These are phyloP conservation scores for Acridotheres tristis DNA, from an alignment of 2,797 vertebrate species.

Conservation along the genomic window DNA sequence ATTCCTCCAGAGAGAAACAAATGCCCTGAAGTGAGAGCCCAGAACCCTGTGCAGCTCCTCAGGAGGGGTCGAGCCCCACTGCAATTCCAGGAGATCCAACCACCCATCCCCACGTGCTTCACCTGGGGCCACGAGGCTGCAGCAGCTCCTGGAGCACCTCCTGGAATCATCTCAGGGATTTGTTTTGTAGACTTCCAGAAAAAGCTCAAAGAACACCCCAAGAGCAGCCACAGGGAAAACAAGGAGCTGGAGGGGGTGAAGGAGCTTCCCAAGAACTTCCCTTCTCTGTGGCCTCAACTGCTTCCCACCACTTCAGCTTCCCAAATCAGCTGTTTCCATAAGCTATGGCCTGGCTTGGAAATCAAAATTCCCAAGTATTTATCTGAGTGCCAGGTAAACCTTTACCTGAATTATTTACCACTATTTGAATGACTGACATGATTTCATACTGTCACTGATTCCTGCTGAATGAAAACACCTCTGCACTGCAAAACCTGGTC, in stretches of 20 bases:
- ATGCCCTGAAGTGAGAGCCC: neutral
- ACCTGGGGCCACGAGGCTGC: neutral
- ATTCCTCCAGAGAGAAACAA: neutral
- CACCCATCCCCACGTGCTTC: accelerated
- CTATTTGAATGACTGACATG: neutral
- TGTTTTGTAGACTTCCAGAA: neutral
- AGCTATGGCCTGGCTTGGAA: neutral
- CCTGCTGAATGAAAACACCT: neutral
- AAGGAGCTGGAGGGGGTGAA: neutral
- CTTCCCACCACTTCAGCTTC: neutral
- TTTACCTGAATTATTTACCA: neutral
- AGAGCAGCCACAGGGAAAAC: neutral
- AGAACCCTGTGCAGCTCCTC: neutral
- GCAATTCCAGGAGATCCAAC: neutral
- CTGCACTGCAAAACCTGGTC: neutral
- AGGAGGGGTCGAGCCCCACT: accelerated
- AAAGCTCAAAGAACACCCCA: neutral
- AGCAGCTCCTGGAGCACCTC: neutral
- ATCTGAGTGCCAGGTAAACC: neutral
- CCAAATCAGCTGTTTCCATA: neutral
- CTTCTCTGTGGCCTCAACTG: neutral
- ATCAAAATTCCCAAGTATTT: neutral
- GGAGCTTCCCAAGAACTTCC: neutral
- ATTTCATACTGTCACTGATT: neutral
- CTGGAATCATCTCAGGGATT: neutral